Percentiles rank a stretch among this genome's conserved stretches.
These are phyloP conservation scores for Xylocampa areola DNA, from an alignment of 2,888 invertebrate genomes.

Conservation along the genomic window DNA sequence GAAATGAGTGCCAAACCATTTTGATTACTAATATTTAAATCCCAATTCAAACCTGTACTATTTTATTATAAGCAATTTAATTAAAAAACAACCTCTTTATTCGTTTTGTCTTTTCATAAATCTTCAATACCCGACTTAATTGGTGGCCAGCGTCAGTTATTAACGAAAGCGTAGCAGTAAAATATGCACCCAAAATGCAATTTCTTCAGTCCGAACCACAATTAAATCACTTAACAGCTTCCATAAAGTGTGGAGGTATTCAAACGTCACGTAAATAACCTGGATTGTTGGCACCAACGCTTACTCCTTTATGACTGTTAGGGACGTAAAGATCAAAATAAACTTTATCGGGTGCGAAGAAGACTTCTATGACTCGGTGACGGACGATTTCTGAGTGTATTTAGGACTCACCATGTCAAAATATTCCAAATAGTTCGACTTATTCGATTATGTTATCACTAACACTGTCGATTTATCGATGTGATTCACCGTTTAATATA, in stretches of 20 bases:
- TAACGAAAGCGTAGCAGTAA: background rate
- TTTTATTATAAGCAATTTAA: too few relatives aligned
- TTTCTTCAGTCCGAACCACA: background rate
- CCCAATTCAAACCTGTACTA: too few relatives aligned
- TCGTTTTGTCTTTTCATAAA: background rate
- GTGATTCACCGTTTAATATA: slow-evolving; percentile 50
- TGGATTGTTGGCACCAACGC: slow-evolving; percentile 66
- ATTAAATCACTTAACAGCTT: slow-evolving; percentile 29
- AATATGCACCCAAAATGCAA: background rate
- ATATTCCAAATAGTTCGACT: slow-evolving; percentile 48
- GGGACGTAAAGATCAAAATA: slow-evolving; percentile 71
- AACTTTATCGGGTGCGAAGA: slow-evolving; percentile 65
- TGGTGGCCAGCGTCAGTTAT: too few relatives aligned
- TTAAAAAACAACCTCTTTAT: too few relatives aligned
- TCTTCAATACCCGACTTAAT: background rate
- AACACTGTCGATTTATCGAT: slow-evolving; percentile 28
- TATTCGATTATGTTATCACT: slow-evolving; percentile 43
- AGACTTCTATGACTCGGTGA: slow-evolving; percentile 26
- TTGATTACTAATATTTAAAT: too few relatives aligned
- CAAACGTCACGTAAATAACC: slow-evolving; percentile 56
- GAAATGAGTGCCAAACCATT: too few relatives aligned
- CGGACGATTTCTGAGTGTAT: slow-evolving; percentile 33
- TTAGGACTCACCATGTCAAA: slow-evolving; percentile 34
- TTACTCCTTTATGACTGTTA: slow-evolving; percentile 67
- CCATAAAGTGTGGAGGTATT: slow-evolving; percentile 47